A percentile compares a stretch with the other conserved stretches of the same genome.
phyloP scores from a whole-genome alignment of 1,140 invertebrate species.

The Hirudo medicinalis region DNA sequence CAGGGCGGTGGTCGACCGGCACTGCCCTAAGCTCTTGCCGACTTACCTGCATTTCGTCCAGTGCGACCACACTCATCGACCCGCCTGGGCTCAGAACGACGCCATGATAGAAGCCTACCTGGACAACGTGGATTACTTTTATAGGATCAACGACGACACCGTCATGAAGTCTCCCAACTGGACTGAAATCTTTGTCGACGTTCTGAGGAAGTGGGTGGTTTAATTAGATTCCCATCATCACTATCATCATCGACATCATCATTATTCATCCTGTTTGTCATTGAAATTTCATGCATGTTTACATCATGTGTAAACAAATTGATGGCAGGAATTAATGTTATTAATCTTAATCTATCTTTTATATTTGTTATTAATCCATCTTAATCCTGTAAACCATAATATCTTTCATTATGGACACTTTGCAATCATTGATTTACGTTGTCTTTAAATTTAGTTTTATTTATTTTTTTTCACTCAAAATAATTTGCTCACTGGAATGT shows the following conservation, averaged over 20 bases:
- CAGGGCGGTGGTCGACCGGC: neutral
- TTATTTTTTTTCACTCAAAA: neutral
- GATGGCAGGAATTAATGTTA: neutral
- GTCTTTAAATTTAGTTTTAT: neutral
- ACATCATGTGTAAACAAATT: neutral
- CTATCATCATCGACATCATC: neutral
- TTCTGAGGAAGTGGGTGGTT: neutral
- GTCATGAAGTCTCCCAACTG: slow-evolving; percentile 13
- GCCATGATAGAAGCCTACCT: slow-evolving; percentile 23
- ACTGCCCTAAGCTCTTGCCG: neutral
- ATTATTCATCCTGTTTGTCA: neutral
- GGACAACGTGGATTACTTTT: slow-evolving; percentile 21
- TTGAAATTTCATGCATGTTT: neutral
- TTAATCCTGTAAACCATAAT: no score
- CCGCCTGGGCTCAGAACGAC: slow-evolving; percentile 24
- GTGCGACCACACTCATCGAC: slow-evolving; percentile 18
- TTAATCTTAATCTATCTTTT: neutral
- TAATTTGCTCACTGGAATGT: neutral
- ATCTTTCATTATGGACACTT: no score
- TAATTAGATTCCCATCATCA: neutral
- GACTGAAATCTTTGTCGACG: slow-evolving; percentile 20
- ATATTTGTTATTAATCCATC: no score
- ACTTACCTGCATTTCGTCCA: slow-evolving; percentile 20
- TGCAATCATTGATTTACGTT: no score
- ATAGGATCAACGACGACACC: slow-evolving; percentile 23